Conservation (phyloP, 2,888 invertebrate genomes). For the Meliscaeva auricollis region DNA sequence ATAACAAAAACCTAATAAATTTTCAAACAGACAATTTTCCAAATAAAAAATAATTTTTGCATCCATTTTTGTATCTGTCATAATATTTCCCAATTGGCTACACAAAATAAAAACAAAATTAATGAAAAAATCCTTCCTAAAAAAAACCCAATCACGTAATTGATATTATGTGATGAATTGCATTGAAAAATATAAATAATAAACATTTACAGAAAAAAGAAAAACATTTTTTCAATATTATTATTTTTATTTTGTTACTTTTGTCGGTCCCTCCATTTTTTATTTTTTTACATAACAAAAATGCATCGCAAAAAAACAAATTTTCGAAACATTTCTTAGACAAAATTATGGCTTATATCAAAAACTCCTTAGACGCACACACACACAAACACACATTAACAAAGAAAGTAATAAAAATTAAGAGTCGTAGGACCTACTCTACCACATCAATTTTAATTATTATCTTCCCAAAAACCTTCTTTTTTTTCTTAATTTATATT, state of each 20-base stretch:
- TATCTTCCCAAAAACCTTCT: too few species aligned
- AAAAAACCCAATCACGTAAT: slow-evolving; percentile 17
- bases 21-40: background rate
- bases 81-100: slow-evolving; percentile 13
- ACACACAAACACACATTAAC: background rate
- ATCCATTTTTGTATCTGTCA: background rate
- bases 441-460: too few species aligned
- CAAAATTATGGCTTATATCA: too few species aligned
- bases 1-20: background rate
- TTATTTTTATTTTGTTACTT: background rate
- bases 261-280: background rate
- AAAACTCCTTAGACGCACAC: background rate
- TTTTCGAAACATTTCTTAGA: too few species aligned
- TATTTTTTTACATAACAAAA: background rate
- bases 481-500: too few species aligned
- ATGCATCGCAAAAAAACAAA: background rate
- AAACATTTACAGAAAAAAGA: background rate
- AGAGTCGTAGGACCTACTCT: too few species aligned
- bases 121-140: background rate
- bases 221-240: too few species aligned
- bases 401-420: too few species aligned
- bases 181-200: background rate
- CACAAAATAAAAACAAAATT: background rate
- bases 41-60: too few species aligned
- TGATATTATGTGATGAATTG: slow-evolving; percentile 1